These are phyloP conservation scores for Nymphalis polychloros DNA, from an alignment of 2,888 invertebrate genomes.

Conservation along the genomic window DNA sequence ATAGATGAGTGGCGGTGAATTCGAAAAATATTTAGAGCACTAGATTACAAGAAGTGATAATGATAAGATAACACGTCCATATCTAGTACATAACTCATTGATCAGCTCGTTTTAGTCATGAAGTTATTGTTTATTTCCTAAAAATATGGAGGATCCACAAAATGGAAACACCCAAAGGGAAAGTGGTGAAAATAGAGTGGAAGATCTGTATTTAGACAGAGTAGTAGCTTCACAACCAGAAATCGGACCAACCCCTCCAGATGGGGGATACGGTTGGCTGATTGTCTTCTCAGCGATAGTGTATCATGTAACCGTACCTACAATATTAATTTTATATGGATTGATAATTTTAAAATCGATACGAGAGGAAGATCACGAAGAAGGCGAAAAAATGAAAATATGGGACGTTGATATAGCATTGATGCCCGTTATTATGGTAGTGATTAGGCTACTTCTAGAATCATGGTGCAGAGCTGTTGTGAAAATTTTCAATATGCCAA, in stretches of 20 bases:
- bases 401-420: slow-evolving; percentile 83
- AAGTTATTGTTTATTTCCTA: slow-evolving; percentile 53
- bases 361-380: slow-evolving; percentile 72
- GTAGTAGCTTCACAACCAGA: slow-evolving; percentile 84
- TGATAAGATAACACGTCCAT: slow-evolving; percentile 77
- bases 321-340: slow-evolving; percentile 79
- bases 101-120: slow-evolving; percentile 62
- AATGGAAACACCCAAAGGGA: slow-evolving; percentile 44
- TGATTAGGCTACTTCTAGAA: slow-evolving; percentile 81
- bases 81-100: slow-evolving; percentile 63
- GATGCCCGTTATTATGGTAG: slow-evolving; percentile 82
- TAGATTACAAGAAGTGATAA: slow-evolving; percentile 70
- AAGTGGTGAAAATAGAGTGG: slow-evolving; percentile 54
- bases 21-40: slow-evolving; percentile 68
- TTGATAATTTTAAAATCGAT: slow-evolving; percentile 78
- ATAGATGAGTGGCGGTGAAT: slow-evolving; percentile 58
- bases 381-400: slow-evolving; percentile 64
- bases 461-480: slow-evolving; percentile 83
- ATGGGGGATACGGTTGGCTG: slow-evolving; percentile 86
- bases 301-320: slow-evolving; percentile 83
- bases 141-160: slow-evolving; percentile 59
- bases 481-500: slow-evolving; percentile 81
- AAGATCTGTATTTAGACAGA: slow-evolving; percentile 79
- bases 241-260: slow-evolving; percentile 84
- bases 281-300: slow-evolving; percentile 81